phyloP scores from a whole-genome alignment of 2,888 invertebrate species.

The Caenorhabditis sp. region DNA sequence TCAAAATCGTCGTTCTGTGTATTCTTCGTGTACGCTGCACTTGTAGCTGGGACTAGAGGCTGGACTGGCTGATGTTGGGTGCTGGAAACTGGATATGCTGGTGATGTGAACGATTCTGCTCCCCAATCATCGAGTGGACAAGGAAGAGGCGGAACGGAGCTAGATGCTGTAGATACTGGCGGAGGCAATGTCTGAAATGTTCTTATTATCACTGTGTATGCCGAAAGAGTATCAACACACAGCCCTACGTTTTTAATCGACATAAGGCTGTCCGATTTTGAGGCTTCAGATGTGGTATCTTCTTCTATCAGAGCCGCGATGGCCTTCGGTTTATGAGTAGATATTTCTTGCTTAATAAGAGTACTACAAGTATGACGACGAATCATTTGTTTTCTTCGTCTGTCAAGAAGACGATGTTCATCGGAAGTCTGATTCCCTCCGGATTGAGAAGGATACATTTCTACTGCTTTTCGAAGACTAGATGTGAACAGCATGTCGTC shows the following conservation, averaged over 20 bases:
- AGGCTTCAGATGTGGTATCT: neutral
- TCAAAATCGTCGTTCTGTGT: conserved; percentile 75
- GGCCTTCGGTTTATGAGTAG: conserved; percentile 3
- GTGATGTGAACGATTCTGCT: conserved; percentile 21
- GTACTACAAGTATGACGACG: conserved; percentile 67
- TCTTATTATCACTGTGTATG: too few relatives aligned
- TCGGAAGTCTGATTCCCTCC: conserved; percentile 58
- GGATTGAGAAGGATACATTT: conserved; percentile 62
- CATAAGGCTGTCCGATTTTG: too few relatives aligned
- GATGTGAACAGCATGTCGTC: conserved; percentile 76
- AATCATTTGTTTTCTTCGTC: conserved; percentile 66
- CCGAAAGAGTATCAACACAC: too few relatives aligned
- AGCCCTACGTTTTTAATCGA: too few relatives aligned
- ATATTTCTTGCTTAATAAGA: conserved; percentile 43
- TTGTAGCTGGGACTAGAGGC: too few relatives aligned
- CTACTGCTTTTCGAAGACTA: conserved; percentile 74
- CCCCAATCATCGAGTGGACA: conserved; percentile 45
- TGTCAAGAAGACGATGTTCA: conserved; percentile 63
- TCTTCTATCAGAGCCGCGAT: conserved; percentile 8
- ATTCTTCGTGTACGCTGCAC: too few relatives aligned
- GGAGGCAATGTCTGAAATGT: conserved; percentile 11
- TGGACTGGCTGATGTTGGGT: neutral
- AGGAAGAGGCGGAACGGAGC: neutral
- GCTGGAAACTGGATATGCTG: neutral
- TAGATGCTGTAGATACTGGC: conserved; percentile 20